These are phyloP conservation scores for Temnothorax longispinosus DNA, from an alignment of 1,140 invertebrate species.

Conservation along the genomic window DNA sequence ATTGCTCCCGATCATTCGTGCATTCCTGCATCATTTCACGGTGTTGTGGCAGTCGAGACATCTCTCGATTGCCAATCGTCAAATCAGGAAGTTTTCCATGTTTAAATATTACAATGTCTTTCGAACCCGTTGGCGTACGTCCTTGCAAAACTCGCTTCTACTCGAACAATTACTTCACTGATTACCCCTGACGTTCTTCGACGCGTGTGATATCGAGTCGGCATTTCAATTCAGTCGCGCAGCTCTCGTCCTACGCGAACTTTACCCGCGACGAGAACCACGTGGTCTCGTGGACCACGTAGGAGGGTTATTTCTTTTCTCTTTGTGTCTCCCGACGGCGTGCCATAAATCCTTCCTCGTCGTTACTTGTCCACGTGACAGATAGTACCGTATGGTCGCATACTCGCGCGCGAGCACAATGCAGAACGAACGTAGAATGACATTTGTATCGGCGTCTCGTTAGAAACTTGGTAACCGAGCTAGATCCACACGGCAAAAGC, in stretches of 20 bases:
- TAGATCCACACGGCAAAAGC: neutral
- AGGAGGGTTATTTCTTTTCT: slow-evolving; percentile 3
- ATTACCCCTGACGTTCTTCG: neutral
- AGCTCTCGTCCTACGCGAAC: slow-evolving; percentile 22
- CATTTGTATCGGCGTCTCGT: slow-evolving; percentile 24
- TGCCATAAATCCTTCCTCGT: slow-evolving; percentile 40
- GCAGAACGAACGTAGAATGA: neutral
- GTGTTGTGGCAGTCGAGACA: neutral
- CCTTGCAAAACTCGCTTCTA: slow-evolving; percentile 12
- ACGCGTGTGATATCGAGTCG: neutral
- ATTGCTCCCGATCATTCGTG: slow-evolving; percentile 49
- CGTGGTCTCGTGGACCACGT: neutral
- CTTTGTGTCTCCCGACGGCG: neutral
- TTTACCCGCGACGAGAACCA: neutral
- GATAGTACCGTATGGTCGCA: slow-evolving; percentile 10
- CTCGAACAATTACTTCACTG: neutral
- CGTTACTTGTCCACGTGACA: slow-evolving; percentile 22
- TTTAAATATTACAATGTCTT: neutral
- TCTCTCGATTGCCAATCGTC: neutral
- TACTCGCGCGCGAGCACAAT: slow-evolving; percentile 20
- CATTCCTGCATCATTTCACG: neutral
- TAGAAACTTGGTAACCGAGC: slow-evolving; percentile 37
- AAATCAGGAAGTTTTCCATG: neutral
- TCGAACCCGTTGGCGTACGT: neutral
- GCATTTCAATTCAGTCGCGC: slow-evolving; percentile 13